Percentiles rank a stretch among this genome's conserved stretches.
Conservation (phyloP, 35 echinoderm and acorn worm genomes). For the Hemicentrotus pulcherrimus region DNA sequence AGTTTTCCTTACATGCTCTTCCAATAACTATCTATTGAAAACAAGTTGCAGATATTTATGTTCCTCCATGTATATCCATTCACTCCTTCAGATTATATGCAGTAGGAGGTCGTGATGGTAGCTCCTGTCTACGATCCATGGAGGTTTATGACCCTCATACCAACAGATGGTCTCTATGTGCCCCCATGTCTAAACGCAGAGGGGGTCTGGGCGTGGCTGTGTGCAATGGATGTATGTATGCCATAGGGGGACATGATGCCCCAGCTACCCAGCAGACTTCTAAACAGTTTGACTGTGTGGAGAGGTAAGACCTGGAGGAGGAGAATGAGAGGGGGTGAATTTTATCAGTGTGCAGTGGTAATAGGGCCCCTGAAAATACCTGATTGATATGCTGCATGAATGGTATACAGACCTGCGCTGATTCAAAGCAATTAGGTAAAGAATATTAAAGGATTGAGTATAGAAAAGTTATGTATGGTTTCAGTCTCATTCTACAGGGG, state of each 20-base stretch:
- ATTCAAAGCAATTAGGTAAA: no score
- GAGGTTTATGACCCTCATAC: conserved; percentile 92
- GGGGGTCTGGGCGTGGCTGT: conserved; percentile 86
- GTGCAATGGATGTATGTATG: conserved; percentile 83
- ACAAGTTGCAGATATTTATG: no score
- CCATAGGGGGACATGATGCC: conserved; percentile 93
- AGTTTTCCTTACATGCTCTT: no score
- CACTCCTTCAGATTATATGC: conserved; percentile 74
- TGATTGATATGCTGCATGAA: no score
- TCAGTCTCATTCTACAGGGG: no score
- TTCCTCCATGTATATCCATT: not conserved
- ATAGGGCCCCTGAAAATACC: no score
- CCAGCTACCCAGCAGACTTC: conserved; percentile 87
- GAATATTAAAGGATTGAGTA: no score
- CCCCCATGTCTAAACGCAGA: conserved; percentile 79
- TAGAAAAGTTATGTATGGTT: no score
- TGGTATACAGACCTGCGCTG: no score
- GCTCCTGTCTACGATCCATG: conserved; percentile 79
- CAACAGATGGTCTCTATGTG: conserved; percentile 91
- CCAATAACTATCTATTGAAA: no score
- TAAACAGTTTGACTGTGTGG: conserved; percentile 90
- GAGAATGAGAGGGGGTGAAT: not conserved
- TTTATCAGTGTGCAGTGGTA: no score
- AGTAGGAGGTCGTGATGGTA: conserved; percentile 88
- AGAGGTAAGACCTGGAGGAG: conserved; percentile 68